Conservation (phyloP, 2,797 vertebrate genomes). For the Gouania willdenowi region DNA sequence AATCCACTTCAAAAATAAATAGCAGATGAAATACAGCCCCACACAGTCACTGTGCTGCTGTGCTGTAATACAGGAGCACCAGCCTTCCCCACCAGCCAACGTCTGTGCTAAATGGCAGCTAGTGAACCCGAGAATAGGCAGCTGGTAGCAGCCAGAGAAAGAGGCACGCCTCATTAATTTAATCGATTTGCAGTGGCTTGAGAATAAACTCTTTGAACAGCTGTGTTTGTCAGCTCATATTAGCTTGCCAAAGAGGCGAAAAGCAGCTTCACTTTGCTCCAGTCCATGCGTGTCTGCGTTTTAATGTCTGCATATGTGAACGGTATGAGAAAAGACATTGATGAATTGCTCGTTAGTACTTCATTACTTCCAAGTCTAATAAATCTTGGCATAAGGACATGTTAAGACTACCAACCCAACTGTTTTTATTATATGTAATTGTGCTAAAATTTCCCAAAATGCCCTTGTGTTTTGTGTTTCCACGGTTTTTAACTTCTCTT, state of each 20-base stretch:
- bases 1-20: not conserved
- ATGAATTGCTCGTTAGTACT: conserved; percentile 23
- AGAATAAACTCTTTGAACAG: conserved; percentile 76
- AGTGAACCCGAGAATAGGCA: conserved; percentile 60
- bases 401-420: not conserved
- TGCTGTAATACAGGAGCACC: conserved; percentile 19
- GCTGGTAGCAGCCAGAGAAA: conserved; percentile 65
- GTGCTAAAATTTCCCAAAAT: not conserved
- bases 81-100: conserved; percentile 36
- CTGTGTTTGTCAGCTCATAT: conserved; percentile 75
- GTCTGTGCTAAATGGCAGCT: conserved; percentile 66
- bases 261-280: conserved; percentile 47
- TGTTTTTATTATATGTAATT: conserved; percentile 6
- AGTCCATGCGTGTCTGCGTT: conserved; percentile 5
- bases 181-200: conserved; percentile 72
- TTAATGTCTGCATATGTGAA: conserved; percentile 1
- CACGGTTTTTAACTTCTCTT: conserved; percentile 16
- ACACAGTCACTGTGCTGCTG: not conserved
- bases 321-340: conserved; percentile 1
- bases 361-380: conserved; percentile 10
- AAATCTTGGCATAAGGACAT: conserved; percentile 3
- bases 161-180: conserved; percentile 73
- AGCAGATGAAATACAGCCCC: not conserved
- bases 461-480: conserved; percentile 6
- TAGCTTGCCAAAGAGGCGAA: conserved; percentile 59